phyloP scores from a whole-genome alignment of 2,113 vertebrate species.

The Probosciger aterrimus region DNA sequence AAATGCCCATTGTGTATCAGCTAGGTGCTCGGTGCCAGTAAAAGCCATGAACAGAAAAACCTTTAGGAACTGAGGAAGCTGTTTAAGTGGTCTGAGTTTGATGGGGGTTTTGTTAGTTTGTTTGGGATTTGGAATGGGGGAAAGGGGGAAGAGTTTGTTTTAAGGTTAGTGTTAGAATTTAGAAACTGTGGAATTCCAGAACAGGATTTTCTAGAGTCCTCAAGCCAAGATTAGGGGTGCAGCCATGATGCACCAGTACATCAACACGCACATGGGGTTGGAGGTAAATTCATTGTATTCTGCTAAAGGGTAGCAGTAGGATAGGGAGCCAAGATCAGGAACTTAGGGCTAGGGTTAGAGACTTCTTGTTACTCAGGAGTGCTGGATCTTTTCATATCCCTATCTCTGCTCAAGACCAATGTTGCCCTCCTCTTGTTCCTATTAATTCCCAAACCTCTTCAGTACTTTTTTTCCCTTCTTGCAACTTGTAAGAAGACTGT shows the following conservation, averaged over 20 bases:
- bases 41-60: background rate
- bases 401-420: background rate
- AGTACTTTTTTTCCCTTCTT: background rate
- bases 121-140: background rate
- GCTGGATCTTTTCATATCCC: background rate
- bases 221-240: background rate
- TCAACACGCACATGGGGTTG: fast-evolving
- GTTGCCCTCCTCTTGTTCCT: background rate
- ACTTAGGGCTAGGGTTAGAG: background rate
- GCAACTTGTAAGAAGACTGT: background rate
- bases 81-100: background rate
- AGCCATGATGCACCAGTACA: background rate
- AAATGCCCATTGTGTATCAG: background rate
- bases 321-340: background rate
- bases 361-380: background rate
- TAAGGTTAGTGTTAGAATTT: background rate
- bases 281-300: background rate
- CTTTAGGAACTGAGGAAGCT: background rate
- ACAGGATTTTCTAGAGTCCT: background rate
- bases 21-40: background rate
- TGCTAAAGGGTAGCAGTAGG: background rate
- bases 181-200: background rate
- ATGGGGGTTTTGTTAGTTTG: background rate
- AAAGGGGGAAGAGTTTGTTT: background rate
- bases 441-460: background rate